Evolutionary conservation across 2,797 vertebrate species (phyloP), one percentile per base, ranked within the genome.

Genomic region (Falco naumanni): DNA sequence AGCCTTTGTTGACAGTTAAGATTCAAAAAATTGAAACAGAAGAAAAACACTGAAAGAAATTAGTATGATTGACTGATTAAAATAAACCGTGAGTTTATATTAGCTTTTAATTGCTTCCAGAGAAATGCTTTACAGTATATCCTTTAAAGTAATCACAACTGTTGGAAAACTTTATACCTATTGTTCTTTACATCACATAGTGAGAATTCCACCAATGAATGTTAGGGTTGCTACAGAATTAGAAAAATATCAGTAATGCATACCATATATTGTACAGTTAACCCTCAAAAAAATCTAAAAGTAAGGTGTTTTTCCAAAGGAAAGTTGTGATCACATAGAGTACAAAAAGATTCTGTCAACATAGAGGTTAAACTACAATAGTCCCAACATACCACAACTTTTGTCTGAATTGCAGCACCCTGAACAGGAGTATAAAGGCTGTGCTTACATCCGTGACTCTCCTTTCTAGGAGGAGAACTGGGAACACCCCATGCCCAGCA

Each of bases 71-170:
- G 79, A 93, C 24, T 84, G 54, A 90, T 82, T 92, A 89, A 93
- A 92, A 63, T 45, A 88, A 94, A 90, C 9, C 3, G 28, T 87
- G 84, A 76, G 28, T 57, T 90, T 95, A 64, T 88, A 87, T 43
- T 79, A 87, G 54, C 31, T 77, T 93, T 95, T 93, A 80, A 95
- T 92, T 94, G 41, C 84, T 96, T 93, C 57, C 83, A 95, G 88
- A 97, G 33, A 93, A 97, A 94, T 43, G 34, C 7, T 45, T 79
- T 69, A 31, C 28, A 66, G 48, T 91, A 79, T 79, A 61, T 31
- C 61, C 65, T 79, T 87, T 74, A 93, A 93, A 84, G 45, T 45
- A 87, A 94, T 51, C 84, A 92, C 31, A 90, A 80, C 34, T 79
- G 14, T 90, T 85, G 47, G 48, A 93, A 93, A 88, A 65, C 48